phyloP scores from a whole-genome alignment of 2,113 vertebrate genomes.

The Petromus typicus region DNA sequence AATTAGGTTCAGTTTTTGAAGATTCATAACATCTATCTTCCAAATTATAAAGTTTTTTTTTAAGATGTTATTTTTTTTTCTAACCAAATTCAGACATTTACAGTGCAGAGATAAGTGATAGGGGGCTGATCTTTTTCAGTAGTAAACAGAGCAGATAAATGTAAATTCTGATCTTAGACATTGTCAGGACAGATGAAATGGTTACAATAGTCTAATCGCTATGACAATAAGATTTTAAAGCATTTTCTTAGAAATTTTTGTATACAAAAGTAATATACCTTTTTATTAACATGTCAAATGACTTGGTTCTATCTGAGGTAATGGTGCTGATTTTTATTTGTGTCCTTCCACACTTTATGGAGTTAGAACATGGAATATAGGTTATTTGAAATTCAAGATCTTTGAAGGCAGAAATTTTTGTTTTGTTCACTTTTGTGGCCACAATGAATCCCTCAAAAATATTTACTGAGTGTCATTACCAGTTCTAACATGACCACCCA shows the following conservation, averaged over 20 bases:
- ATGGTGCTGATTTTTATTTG: neutral
- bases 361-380: neutral
- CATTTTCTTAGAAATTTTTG: neutral
- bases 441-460: neutral
- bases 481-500: neutral
- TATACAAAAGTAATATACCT: neutral
- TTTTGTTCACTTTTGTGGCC: neutral
- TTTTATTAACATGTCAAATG: neutral
- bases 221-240: neutral
- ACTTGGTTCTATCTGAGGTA: neutral
- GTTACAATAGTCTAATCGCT: neutral
- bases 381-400: neutral
- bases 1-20: neutral
- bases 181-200: neutral
- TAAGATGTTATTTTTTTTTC: neutral
- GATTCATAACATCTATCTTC: neutral
- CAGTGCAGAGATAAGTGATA: rapidly evolving
- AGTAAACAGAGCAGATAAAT: neutral
- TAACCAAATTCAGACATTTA: neutral
- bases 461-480: neutral
- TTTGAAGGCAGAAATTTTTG: neutral
- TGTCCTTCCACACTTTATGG: neutral
- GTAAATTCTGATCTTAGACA: neutral
- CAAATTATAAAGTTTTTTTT: neutral
- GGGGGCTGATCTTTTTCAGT: neutral